A percentile compares a stretch with the other conserved stretches of the same genome.
phyloP scores from a whole-genome alignment of 2,888 invertebrate genomes.

The Acleris cristana region DNA sequence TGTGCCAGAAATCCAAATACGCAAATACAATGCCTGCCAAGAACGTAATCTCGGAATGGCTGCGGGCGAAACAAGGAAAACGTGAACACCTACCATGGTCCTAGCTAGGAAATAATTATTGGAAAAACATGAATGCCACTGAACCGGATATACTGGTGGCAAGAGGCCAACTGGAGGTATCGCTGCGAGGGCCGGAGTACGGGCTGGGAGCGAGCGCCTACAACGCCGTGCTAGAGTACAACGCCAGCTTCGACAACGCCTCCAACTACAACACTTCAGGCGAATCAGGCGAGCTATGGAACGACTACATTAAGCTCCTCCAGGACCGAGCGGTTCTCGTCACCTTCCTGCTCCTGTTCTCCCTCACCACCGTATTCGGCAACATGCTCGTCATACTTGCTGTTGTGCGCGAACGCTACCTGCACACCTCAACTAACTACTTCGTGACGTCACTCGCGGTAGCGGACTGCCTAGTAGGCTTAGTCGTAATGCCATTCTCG shows the following conservation, averaged over 20 bases:
- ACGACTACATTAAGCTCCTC: slow-evolving; percentile 74
- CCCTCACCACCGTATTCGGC: slow-evolving; percentile 96
- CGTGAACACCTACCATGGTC: slow-evolving; percentile 78
- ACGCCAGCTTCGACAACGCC: slow-evolving; percentile 64
- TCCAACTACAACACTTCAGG: slow-evolving; percentile 61
- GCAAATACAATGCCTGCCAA: slow-evolving; percentile 77
- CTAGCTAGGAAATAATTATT: slow-evolving; percentile 69
- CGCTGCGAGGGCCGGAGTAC: slow-evolving; percentile 67
- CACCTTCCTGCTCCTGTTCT: slow-evolving; percentile 93
- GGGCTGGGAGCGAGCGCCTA: slow-evolving; percentile 57
- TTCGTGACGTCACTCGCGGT: slow-evolving; percentile 98
- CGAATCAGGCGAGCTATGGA: slow-evolving; percentile 66
- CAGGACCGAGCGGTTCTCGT: slow-evolving; percentile 90
- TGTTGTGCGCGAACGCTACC: slow-evolving; percentile 95
- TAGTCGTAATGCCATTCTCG: slow-evolving; percentile 99
- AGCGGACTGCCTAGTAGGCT: slow-evolving; percentile 97
- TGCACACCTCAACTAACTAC: slow-evolving; percentile 98
- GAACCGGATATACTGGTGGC: slow-evolving; percentile 71
- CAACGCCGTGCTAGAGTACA: slow-evolving; percentile 65
- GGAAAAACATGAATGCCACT: slow-evolving; percentile 77
- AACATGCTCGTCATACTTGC: slow-evolving; percentile 97
- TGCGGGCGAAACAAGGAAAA: slow-evolving; percentile 77
- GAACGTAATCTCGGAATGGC: slow-evolving; percentile 80
- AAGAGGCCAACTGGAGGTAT: slow-evolving; percentile 71
- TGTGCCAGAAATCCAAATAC: slow-evolving; percentile 70